Base-by-base conservation (phyloP, 2,888 invertebrate species). In the Ellobium chinense region DNA sequence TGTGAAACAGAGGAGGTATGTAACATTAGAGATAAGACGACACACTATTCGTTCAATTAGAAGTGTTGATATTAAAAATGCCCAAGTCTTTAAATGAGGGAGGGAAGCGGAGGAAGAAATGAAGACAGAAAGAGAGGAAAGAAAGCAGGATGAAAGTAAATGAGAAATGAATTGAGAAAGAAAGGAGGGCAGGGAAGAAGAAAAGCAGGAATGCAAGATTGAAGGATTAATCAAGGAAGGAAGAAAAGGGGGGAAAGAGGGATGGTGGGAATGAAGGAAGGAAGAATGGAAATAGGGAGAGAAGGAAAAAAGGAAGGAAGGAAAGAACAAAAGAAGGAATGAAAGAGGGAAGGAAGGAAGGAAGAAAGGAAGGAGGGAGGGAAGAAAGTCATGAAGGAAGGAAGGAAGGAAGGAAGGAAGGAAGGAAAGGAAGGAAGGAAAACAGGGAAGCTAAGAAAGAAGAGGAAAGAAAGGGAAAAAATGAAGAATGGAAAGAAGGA, bases 281-380 rank as follows among this genome's bases (percentile, higher is more conserved):
- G 27, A n/a, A 68, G 37, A n/a, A 37, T 7, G 37, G 24, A 68
- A 37, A 37, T 7, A 24, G 24, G 27, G 37, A 65, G 21, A 21
- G 21, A 65, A 58, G 58, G 58, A 58, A 31, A 58, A 34, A 72
- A 27, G 36, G 36, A 31, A 31, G 58, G 72, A 72, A 56, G n/a
- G n/a, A 58, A 34, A 72, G 36, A 58, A 56, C 18, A 58, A 72
- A 31, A 34, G 36, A 58, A 7, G 58, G 58, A 27, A 29, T 24
- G 63, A 7, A 18, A 29, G 63, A 63, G 63, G 31, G 27, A 29
- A 63, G 18, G 27, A 29, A 63, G 29, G 63, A 63, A 29, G 12
- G 29, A 14, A 1, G 27, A 27, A 62, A 5, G 62, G 24, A 62
- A 62, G 24, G 46, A 46, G 46, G 46, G 46, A 12, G 46, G 46